Base-by-base conservation (phyloP, 2,797 vertebrate species). In the Prunella strophiata region DNA sequence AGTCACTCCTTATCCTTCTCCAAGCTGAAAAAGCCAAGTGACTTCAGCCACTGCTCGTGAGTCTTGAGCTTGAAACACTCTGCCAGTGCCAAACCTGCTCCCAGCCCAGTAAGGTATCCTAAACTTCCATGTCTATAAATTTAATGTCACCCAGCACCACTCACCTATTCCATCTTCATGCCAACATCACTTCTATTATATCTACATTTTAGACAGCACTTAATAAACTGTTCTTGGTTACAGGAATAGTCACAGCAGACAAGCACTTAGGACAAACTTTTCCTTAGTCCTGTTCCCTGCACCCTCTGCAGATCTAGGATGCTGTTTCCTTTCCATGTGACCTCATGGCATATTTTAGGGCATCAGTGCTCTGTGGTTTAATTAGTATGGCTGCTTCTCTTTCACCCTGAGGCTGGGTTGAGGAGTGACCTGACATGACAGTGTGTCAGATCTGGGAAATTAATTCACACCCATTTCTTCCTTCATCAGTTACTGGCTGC, bases 381-480 rank as follows among this genome's bases (percentile, higher is more conserved):
- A 89, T 87, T 87, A 85, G 23, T 34, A 47, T 10, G 26, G 20
- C 32, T 80, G 34, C 38, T 92, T 85, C 48, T 77, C 20, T 29
- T 85, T 89, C 11, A 85, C 27, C 38, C 72, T 42, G 26, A 32
- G 50, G 38, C 50, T 87, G n/a, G 26, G 29, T n/a, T 86, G 66
- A 88, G 21, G 50, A 65, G 55, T 52, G 38, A 89, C 68, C 72
- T 80, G 45, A 83, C 50, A 85, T 34, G 43, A 67, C n/a, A 74
- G 29, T 26, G 17, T 75, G 40, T 91, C 61, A 68, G 58, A 85
- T 58, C 22, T 62, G 32, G 43, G 47, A 88, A 94, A 90, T 58
- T 72, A 76, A 88, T 80, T 93, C 72, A 65, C 36, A 77, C 17
- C 14, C 25, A 83, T 91, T 89, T 96, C 81, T 40, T 93, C n/a